Conservation (phyloP, 2,797 vertebrate species). For the Fundulus diaphanus region DNA sequence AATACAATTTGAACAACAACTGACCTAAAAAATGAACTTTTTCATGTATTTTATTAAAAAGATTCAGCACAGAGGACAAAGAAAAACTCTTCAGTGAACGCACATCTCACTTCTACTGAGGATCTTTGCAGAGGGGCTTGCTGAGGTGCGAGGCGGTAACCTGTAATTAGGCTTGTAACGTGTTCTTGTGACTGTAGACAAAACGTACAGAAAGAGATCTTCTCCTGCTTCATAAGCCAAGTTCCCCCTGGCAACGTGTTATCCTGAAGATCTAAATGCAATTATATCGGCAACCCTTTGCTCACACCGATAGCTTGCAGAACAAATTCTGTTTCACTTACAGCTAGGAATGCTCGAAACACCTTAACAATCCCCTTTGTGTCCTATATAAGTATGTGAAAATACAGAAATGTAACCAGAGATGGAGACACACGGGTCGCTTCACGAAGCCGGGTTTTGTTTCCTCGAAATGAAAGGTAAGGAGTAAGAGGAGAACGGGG, state of each 20-base stretch:
- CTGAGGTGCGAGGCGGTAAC: neutral
- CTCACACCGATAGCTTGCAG: neutral
- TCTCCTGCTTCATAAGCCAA: neutral
- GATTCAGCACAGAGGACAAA: neutral
- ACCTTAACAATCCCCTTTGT: neutral
- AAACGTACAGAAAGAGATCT: neutral
- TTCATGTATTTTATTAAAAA: neutral
- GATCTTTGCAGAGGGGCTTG: neutral
- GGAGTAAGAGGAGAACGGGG: constrained; percentile 45
- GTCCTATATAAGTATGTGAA: constrained; percentile 10
- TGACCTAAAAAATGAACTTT: neutral
- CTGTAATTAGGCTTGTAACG: too few relatives aligned
- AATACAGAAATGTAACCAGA: constrained; percentile 22
- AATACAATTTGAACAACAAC: neutral
- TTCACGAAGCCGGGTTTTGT: constrained; percentile 42
- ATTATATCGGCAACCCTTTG: neutral
- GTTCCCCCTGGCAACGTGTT: too few relatives aligned
- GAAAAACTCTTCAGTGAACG: neutral
- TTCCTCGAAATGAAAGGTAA: constrained; percentile 59
- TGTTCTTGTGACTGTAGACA: too few relatives aligned
- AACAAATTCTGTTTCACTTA: neutral
- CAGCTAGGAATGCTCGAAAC: neutral
- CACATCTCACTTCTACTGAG: neutral
- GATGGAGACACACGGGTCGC: constrained; percentile 10
- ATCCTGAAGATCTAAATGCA: neutral